Evolutionary conservation across 2,888 invertebrate species (phyloP).

Genomic region (Nemoura dubitans): DNA sequence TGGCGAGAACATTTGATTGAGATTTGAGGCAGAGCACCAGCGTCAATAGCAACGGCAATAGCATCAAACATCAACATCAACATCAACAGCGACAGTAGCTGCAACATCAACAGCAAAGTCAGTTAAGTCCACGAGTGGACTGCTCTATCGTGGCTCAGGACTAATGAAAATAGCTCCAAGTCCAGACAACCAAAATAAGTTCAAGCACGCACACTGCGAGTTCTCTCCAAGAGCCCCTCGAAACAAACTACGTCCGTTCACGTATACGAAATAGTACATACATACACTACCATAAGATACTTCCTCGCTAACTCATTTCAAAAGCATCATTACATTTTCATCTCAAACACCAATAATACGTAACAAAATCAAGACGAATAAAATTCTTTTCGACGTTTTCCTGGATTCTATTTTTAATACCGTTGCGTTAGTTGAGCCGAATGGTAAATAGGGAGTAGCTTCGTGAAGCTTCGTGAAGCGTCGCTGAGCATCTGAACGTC

Average conservation of each 20-base stretch:
- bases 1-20: too few species aligned
- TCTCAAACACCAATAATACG: neutral
- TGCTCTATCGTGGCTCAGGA: neutral
- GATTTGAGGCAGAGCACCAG: too few species aligned
- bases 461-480: too few species aligned
- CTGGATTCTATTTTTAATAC: neutral
- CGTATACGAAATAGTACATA: neutral
- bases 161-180: constrained; percentile 25
- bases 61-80: too few species aligned
- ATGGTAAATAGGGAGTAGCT: neutral
- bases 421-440: neutral
- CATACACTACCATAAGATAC: neutral
- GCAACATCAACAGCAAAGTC: too few species aligned
- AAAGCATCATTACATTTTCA: neutral
- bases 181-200: constrained; percentile 43
- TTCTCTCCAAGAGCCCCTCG: neutral
- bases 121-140: constrained; percentile 9
- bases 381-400: neutral
- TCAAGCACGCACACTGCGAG: constrained; percentile 10
- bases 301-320: neutral
- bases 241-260: neutral
- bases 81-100: too few species aligned
- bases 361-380: neutral
- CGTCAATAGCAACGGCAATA: too few species aligned
- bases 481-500: too few species aligned